Conservation (phyloP, 2,113 vertebrate genomes). For the Myanophis thanlyinensis region DNA sequence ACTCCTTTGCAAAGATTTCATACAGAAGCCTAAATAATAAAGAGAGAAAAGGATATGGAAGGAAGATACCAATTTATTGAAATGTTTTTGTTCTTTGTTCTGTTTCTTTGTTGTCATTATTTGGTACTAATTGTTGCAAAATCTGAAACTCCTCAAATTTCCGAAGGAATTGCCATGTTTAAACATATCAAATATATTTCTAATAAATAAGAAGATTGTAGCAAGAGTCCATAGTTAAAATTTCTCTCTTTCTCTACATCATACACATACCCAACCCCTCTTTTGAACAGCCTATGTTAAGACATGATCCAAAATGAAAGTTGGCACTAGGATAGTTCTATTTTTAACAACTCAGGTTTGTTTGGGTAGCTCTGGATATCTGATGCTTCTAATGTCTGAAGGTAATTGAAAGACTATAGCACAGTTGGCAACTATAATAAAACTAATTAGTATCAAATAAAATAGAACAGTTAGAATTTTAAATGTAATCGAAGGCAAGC, state of each 20-base stretch:
- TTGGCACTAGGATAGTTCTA: neutral
- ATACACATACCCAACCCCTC: neutral
- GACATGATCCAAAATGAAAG: conserved; percentile 14
- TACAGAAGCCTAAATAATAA: neutral
- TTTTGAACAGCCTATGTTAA: neutral
- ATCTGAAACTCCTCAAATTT: neutral
- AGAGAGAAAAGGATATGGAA: neutral
- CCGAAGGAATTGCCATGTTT: neutral
- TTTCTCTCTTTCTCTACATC: neutral
- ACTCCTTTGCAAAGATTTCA: neutral
- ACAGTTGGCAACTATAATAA: neutral
- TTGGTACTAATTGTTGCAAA: neutral
- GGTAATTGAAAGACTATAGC: conserved; percentile 7
- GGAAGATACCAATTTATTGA: neutral
- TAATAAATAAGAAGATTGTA: neutral
- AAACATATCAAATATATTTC: neutral
- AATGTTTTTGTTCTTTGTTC: neutral
- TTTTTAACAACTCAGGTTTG: conserved; percentile 25
- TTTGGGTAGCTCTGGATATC: conserved; percentile 17
- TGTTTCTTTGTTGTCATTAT: neutral
- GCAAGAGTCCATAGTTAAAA: neutral
- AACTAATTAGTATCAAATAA: neutral
- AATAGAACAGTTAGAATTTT: neutral
- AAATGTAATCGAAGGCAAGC: neutral
- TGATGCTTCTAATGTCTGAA: neutral